These are phyloP conservation scores for Cartodere bifasciata DNA, from an alignment of 2,888 invertebrate species.

Conservation along the genomic window DNA sequence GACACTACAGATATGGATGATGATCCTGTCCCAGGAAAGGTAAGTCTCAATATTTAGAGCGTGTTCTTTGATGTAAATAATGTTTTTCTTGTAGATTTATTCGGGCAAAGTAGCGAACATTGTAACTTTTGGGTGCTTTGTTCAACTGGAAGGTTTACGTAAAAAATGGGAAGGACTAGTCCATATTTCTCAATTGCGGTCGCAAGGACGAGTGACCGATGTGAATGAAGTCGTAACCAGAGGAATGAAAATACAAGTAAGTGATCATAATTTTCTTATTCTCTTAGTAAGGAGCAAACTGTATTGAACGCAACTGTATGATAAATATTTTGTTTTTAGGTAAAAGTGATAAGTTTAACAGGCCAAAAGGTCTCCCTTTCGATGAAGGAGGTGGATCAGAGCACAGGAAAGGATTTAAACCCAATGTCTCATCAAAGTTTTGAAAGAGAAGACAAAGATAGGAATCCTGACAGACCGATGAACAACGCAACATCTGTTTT, in stretches of 20 bases:
- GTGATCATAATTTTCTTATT: too few species aligned
- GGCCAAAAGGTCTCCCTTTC: slow-evolving; percentile 91
- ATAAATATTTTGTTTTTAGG: slow-evolving; percentile 31
- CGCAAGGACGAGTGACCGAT: slow-evolving; percentile 87
- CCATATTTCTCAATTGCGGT: slow-evolving; percentile 87
- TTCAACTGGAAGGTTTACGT: slow-evolving; percentile 82
- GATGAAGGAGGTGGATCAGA: slow-evolving; percentile 97
- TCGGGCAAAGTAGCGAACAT: slow-evolving; percentile 89
- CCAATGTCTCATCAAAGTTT: slow-evolving; percentile 59
- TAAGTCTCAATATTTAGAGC: slow-evolving; percentile 23
- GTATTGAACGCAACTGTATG: neutral
- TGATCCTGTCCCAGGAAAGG: slow-evolving; percentile 66
- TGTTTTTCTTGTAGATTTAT: slow-evolving; percentile 58
- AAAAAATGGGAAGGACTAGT: slow-evolving; percentile 91
- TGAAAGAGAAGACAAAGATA: slow-evolving; percentile 56
- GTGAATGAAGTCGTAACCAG: slow-evolving; percentile 87
- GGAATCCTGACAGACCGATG: slow-evolving; percentile 88
- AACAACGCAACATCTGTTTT: slow-evolving; percentile 41
- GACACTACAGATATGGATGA: slow-evolving; percentile 47
- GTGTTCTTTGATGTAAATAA: neutral
- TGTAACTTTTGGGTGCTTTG: slow-evolving; percentile 97
- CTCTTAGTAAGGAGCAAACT: too few species aligned
- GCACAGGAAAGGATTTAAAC: slow-evolving; percentile 87
- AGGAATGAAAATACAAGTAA: slow-evolving; percentile 78
- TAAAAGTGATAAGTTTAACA: slow-evolving; percentile 84